A percentile compares a stretch with the other conserved stretches of the same genome.
Evolutionary conservation across 2,888 invertebrate genomes (phyloP).

Genomic region (Drosophila fungiperda): DNA sequence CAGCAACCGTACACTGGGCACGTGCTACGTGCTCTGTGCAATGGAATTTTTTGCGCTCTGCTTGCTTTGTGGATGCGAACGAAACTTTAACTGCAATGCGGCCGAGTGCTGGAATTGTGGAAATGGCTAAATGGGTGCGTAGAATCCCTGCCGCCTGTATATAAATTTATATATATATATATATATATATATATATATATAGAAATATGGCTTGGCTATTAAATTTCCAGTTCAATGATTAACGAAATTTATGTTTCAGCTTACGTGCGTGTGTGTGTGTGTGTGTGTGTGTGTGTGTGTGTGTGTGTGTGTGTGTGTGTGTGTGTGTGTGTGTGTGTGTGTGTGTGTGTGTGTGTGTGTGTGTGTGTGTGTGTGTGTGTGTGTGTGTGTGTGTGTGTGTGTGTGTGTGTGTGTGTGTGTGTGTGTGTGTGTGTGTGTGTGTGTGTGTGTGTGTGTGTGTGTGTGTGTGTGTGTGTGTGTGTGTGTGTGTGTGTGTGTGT

Average conservation of each 20-base stretch:
- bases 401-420: constrained; percentile 58
- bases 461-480: constrained; percentile 12
- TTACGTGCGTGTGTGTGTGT: constrained; percentile 40
- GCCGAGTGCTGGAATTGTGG: constrained; percentile 2
- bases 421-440: constrained; percentile 15
- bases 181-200: neutral
- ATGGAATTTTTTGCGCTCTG: constrained; percentile 65
- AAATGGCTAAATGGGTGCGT: constrained; percentile 8
- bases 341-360: constrained; percentile 58
- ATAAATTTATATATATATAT: neutral
- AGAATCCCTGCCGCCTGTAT: constrained; percentile 46
- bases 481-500: constrained; percentile 19
- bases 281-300: constrained; percentile 18
- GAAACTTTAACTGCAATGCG: constrained; percentile 62
- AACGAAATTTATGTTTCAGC: constrained; percentile 79
- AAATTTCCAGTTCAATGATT: constrained; percentile 80
- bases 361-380: constrained; percentile 47
- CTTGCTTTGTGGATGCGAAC: constrained; percentile 34
- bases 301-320: constrained; percentile 60
- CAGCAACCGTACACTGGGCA: constrained; percentile 44
- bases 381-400: constrained; percentile 53
- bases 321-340: constrained; percentile 60
- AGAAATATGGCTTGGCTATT: constrained; percentile 69
- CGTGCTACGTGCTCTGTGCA: constrained; percentile 78
- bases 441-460: constrained; percentile 15